Conservation (phyloP, 92 coral and sea anemone species). For the Parazoanthus swiftii region DNA sequence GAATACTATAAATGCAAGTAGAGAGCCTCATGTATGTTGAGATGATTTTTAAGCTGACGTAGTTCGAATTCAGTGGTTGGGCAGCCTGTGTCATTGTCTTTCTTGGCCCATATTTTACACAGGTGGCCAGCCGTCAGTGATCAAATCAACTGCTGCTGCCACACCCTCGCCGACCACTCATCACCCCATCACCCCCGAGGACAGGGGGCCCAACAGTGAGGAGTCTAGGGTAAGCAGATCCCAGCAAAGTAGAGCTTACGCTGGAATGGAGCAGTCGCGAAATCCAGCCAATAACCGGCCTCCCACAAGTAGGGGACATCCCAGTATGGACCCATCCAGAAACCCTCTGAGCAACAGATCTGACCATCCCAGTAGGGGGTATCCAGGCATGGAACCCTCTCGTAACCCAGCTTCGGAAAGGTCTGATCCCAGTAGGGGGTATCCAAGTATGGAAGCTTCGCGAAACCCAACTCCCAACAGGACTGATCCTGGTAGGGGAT, state of each 20-base stretch:
- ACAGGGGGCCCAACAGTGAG: constrained; percentile 36
- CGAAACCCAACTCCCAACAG: constrained; percentile 3
- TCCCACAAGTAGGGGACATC: constrained; percentile 19
- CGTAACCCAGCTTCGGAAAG: constrained; percentile 9
- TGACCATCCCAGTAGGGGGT: background rate
- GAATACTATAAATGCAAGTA: no score
- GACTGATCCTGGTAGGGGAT: constrained; percentile 15
- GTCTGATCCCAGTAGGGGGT: constrained; percentile 4
- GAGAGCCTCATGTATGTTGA: background rate
- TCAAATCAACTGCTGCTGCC: constrained; percentile 38
- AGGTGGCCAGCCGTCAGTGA: constrained; percentile 40
- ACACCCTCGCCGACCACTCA: constrained; percentile 48
- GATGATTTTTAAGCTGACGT: no score
- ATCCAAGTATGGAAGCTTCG: constrained; percentile 12
- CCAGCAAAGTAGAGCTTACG: background rate
- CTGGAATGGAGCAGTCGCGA: constrained; percentile 30
- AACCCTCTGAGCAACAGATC: background rate
- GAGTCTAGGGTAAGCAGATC: constrained; percentile 15
- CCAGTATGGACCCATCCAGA: background rate
- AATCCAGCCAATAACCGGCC: constrained; percentile 63
- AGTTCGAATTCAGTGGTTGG: background rate
- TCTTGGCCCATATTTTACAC: background rate
- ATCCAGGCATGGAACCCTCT: background rate
- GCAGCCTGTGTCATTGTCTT: background rate
- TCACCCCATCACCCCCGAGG: constrained; percentile 16